Evolutionary conservation across 2,888 invertebrate species (phyloP).

Genomic region (Dioctria rufipes): DNA sequence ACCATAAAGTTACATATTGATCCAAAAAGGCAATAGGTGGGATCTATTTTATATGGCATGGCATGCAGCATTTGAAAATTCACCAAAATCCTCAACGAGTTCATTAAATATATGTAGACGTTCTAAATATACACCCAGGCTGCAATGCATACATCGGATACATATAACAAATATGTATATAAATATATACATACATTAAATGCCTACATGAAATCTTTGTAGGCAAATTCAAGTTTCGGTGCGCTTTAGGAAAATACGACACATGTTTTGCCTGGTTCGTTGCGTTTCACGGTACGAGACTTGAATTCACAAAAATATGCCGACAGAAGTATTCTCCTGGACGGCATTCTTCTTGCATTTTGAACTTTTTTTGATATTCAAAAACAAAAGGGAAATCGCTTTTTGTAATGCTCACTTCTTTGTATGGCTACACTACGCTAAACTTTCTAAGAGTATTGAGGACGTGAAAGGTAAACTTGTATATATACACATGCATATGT

Average conservation of each 20-base stretch:
- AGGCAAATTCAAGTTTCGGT: constrained; percentile 8
- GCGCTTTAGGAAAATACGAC: constrained; percentile 12
- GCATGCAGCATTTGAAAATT: background rate
- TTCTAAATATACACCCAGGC: background rate
- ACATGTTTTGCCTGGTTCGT: constrained; percentile 10
- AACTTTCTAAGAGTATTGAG: constrained; percentile 1
- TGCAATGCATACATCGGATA: background rate
- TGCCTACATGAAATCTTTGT: background rate
- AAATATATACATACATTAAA: background rate
- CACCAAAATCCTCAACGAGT: background rate
- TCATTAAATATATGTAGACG: background rate
- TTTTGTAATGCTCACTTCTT: background rate
- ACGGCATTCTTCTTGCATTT: background rate
- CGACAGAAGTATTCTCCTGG: constrained; percentile 24
- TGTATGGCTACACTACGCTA: background rate
- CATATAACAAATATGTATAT: background rate
- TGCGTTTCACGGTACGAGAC: constrained; percentile 18
- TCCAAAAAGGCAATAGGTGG: background rate
- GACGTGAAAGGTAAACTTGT: background rate
- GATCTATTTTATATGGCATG: constrained; percentile 14
- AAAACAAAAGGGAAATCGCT: constrained; percentile 33
- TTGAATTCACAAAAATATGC: constrained; percentile 43
- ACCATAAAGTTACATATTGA: constrained; percentile 13
- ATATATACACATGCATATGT: background rate
- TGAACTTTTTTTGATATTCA: constrained; percentile 25